These are phyloP conservation scores for Ctena decussata DNA, from an alignment of 2,888 invertebrate species.

Conservation along the genomic window DNA sequence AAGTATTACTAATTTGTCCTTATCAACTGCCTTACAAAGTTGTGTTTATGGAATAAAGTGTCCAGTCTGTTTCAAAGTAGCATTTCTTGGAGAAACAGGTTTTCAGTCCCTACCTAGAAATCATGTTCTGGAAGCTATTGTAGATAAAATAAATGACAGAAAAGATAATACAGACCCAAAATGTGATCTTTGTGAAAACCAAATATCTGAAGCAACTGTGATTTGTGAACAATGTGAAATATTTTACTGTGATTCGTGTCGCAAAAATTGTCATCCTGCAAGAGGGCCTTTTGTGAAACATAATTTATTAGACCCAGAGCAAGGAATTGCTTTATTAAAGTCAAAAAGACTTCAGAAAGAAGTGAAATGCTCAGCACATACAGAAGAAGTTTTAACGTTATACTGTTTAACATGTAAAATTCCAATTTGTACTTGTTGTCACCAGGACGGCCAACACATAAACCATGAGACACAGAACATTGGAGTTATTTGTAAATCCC, in stretches of 20 bases:
- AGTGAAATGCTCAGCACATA: slow-evolving; percentile 94
- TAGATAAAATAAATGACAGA: slow-evolving; percentile 91
- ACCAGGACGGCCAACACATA: slow-evolving; percentile 94
- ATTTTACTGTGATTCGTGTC: slow-evolving; percentile 96
- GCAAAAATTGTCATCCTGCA: slow-evolving; percentile 97
- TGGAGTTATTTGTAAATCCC: slow-evolving; percentile 96
- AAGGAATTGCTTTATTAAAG: slow-evolving; percentile 88
- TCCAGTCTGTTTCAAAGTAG: slow-evolving; percentile 93
- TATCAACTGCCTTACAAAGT: slow-evolving; percentile 47
- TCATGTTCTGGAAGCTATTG: slow-evolving; percentile 96
- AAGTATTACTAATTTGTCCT: slow-evolving; percentile 79
- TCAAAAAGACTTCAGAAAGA: slow-evolving; percentile 87
- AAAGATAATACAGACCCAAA: slow-evolving; percentile 81
- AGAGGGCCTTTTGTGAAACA: slow-evolving; percentile 98
- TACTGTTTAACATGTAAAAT: slow-evolving; percentile 97
- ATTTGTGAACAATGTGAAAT: slow-evolving; percentile 97
- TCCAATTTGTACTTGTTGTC: slow-evolving; percentile 96
- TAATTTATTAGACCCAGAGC: slow-evolving; percentile 91
- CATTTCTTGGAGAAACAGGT: slow-evolving; percentile 97
- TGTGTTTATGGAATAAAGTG: slow-evolving; percentile 88
- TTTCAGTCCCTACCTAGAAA: slow-evolving; percentile 96
- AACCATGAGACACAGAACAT: slow-evolving; percentile 97
- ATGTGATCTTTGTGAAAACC: slow-evolving; percentile 85
- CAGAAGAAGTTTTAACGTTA: slow-evolving; percentile 93
- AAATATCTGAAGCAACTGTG: slow-evolving; percentile 90